Percentiles rank a stretch among this genome's conserved stretches.
These are phyloP conservation scores for Zosterops japonicus DNA, from an alignment of 2,113 vertebrate species.

Conservation along the genomic window DNA sequence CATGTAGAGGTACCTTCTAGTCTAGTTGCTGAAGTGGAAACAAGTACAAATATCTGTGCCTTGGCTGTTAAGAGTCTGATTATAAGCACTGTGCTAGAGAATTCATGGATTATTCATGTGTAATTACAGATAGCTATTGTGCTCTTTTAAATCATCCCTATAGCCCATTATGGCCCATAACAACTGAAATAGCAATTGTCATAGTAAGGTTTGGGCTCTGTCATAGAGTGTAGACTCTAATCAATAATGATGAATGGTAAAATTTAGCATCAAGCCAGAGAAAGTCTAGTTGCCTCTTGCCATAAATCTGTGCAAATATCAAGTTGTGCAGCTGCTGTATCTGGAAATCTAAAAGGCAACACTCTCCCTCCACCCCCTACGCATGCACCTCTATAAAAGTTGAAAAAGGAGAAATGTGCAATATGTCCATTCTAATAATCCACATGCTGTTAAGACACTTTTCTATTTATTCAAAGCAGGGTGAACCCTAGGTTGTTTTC, in stretches of 20 bases:
- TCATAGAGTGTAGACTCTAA: conserved; percentile 81
- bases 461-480: conserved; percentile 81
- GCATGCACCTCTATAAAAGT: conserved; percentile 71
- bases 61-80: conserved; percentile 75
- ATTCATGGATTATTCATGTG: conserved; percentile 95
- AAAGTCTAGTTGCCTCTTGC: conserved; percentile 73
- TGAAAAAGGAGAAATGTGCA: conserved; percentile 77
- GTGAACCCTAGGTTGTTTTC: conserved; percentile 85
- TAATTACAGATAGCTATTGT: conserved; percentile 96
- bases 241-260: conserved; percentile 94
- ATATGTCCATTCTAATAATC: conserved; percentile 88
- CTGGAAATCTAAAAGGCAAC: conserved; percentile 76
- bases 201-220: conserved; percentile 84
- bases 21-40: conserved; percentile 62
- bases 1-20: conserved; percentile 57
- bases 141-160: conserved; percentile 89
- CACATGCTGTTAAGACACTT: conserved; percentile 79
- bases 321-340: conserved; percentile 83
- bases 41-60: conserved; percentile 72
- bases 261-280: conserved; percentile 83
- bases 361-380: conserved; percentile 32
- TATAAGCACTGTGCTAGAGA: conserved; percentile 72
- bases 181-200: conserved; percentile 91
- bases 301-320: conserved; percentile 88
- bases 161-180: conserved; percentile 85